These are phyloP conservation scores for Trissolcus brochymenae DNA, from an alignment of 2,888 invertebrate species.

Conservation along the genomic window DNA sequence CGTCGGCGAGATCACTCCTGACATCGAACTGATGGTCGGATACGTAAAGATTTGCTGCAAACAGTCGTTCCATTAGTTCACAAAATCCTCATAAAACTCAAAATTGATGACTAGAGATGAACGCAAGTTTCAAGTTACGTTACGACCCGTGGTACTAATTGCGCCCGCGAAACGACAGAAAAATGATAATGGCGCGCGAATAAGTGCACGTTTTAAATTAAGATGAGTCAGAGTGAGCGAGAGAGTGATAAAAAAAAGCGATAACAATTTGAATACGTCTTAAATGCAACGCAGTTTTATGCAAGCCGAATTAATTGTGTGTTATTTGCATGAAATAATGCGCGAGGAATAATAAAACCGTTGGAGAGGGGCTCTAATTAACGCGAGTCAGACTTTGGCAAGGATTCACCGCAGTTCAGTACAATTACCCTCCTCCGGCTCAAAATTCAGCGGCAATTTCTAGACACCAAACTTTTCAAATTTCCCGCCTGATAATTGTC, in stretches of 20 bases:
- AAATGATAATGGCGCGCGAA: background rate
- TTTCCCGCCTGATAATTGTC: constrained; percentile 57
- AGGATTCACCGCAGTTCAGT: constrained; percentile 54
- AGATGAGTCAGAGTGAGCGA: background rate
- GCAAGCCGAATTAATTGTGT: constrained; percentile 39
- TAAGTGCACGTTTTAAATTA: background rate
- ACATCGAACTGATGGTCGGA: constrained; percentile 90
- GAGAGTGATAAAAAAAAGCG: background rate
- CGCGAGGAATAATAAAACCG: constrained; percentile 51
- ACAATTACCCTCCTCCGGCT: constrained; percentile 52
- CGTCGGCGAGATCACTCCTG: constrained; percentile 92
- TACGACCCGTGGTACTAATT: no score
- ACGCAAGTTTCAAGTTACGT: no score
- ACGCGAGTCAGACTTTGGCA: constrained; percentile 55
- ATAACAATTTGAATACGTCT: constrained; percentile 33
- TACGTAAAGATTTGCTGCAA: constrained; percentile 91
- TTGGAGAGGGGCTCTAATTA: constrained; percentile 46
- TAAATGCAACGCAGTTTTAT: constrained; percentile 46
- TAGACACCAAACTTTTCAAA: constrained; percentile 55
- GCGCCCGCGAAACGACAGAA: background rate
- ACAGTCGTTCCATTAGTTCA: background rate
- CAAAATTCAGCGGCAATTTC: constrained; percentile 49
- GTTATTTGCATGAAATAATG: constrained; percentile 58
- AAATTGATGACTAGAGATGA: no score
- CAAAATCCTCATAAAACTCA: no score